These are phyloP conservation scores for Salpingus planirostris DNA, from an alignment of 2,888 invertebrate genomes.

Conservation along the genomic window DNA sequence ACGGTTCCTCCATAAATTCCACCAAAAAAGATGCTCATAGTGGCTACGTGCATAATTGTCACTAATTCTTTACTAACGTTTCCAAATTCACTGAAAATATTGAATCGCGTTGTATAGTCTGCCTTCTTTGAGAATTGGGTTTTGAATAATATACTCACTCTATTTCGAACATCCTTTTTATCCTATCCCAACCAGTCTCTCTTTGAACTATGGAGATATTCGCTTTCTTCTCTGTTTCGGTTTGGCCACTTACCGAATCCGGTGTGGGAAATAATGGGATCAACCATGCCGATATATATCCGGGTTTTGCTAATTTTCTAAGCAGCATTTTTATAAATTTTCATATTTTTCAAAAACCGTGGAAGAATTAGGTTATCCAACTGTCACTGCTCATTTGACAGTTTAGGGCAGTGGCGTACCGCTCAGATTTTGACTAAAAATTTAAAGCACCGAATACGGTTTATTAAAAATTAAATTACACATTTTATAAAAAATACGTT, in stretches of 20 bases:
- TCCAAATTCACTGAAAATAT: constrained; percentile 58
- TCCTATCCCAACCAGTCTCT: constrained; percentile 45
- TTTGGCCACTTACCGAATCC: constrained; percentile 17
- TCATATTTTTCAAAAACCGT: too few species aligned
- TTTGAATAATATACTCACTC: constrained; percentile 40
- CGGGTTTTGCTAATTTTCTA: too few species aligned
- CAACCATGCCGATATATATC: too few species aligned
- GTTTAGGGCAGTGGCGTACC: too few species aligned
- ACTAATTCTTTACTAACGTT: constrained; percentile 53
- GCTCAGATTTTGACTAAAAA: too few species aligned
- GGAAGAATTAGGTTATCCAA: too few species aligned
- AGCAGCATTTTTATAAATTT: too few species aligned
- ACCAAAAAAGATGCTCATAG: constrained; percentile 54
- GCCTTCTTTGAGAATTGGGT: too few species aligned
- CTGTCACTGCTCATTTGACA: too few species aligned
- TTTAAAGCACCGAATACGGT: too few species aligned
- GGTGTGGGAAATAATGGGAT: too few species aligned
- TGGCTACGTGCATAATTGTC: constrained; percentile 50
- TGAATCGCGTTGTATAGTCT: too few species aligned
- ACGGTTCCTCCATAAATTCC: constrained; percentile 57
- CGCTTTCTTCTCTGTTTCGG: constrained; percentile 20
- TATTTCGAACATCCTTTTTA: constrained; percentile 43
- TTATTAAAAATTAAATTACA: constrained; percentile 2
- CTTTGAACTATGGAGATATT: constrained; percentile 12
- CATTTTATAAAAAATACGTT: neutral